Base-by-base conservation (phyloP, 92 coral and sea anemone species). In the Phenganax marumi region DNA sequence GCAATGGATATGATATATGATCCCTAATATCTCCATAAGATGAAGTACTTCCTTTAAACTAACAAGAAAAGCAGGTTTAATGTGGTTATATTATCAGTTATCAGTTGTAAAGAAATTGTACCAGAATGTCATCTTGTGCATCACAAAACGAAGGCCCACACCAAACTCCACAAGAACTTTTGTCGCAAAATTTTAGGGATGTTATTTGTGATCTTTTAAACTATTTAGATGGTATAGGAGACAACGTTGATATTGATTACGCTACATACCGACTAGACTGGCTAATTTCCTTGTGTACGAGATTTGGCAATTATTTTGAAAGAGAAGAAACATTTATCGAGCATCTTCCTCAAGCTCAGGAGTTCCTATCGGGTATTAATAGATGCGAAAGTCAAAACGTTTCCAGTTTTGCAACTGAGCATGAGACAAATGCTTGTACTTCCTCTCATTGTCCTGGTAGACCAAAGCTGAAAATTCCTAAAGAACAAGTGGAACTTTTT, bases 201-300 rank as follows among this genome's bases (percentile, higher is more conserved):
- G 86, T 87, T 82, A 75, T 87, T 87, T 82, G 84, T 74, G 86
- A 82, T 76, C 77, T 82, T 55, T 77, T 66, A 10, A 66, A 66
- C 49, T 66, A 33, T 25, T 25, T 66, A n/a, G 43, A 66, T 25
- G 49, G 72, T 3, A 17, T 66, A 7, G 68, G 68, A 62, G 18
- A 62, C 43, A 49, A 66, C 43, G 72, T 66, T 11, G 50, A 66
- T 66, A 8, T 66, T 24, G 50, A 66, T 49, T 25, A 66, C 49
- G 72, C 72, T 66, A 33, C 21, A 7, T 66, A 66, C 72, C 72
- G 72, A 11, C 19, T 86, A 22, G 89, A 86, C 52, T 81, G 89
- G 89, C 76, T 86, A 21, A 80, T 73, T 39, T 75, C 81, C 14
- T 71, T 80, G 66, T 58, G 82, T 18, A 50, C 85, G 74, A 63